Base-by-base conservation (phyloP, 2,888 invertebrate genomes). In the Platerodrilus igneus region DNA sequence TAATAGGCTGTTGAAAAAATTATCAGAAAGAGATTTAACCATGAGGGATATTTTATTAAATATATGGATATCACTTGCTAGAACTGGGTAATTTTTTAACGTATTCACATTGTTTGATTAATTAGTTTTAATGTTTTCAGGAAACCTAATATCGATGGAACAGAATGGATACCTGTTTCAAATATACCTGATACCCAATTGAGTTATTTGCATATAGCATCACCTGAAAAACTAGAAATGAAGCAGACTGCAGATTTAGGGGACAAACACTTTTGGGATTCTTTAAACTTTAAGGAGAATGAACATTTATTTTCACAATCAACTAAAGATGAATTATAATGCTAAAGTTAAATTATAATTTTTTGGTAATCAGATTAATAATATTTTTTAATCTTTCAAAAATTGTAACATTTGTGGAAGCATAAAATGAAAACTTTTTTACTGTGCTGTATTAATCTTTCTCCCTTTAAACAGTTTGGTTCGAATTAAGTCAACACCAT, bases 241-340 rank as follows among this genome's bases (percentile, higher is more conserved):
- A 68, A 67, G 26, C 53, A 61, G 3, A 64, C 61, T 37, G 51
- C 60, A 0, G 72, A 77, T 55, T 70, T 77, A 45, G 77, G 76
- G 0, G 64, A 75, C 5, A 68, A 65, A 23, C 52, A 69, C 10
- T 77, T 79, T 60, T 79, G 79, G 79, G 70, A 72, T 49, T 69
- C 66, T 7, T 67, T 78, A 0, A 68, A 72, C 0, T 72, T 79
- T 27, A 55, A 69, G 6, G 77, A 79, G 54, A 75, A 76, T 51
- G 70, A 72, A 48, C 16, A 22, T 18, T 28, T 42, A 13, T 9
- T 26, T 18, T 11, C 9, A 5, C 10, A 17, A 2, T n/a, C 10
- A n/a, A 9, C 11, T 4, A 39, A 39, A 14, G 27, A 33, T 18
- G 39, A 39, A 22, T 28, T 39, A n/a, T 39, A 39, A 26, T 9